Base-by-base conservation (phyloP, 1,140 invertebrate genomes). In the Hycleus phaleratus region DNA sequence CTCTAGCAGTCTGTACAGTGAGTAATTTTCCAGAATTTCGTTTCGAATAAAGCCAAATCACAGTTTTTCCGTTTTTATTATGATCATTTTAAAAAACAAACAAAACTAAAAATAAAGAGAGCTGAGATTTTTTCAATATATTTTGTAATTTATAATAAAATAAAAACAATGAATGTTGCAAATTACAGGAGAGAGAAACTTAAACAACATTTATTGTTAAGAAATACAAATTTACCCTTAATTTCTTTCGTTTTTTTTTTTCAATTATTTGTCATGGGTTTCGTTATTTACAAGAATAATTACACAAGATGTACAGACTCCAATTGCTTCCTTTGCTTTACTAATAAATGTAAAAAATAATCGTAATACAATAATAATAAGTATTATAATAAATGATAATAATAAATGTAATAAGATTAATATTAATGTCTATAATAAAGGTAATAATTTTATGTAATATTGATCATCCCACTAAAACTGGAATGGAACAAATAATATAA, bases 391-490 rank as follows among this genome's bases (percentile, higher is more conserved):
- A 39, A 39, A 7, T 39, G 38, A 42, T 42, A n/a, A 42, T n/a
- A 42, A 42, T n/a, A 42, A 10, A 42, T 42, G 10, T 8, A 7
- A n/a, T 32, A 32, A 32, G 32, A 42, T 60, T 66, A 68, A 64
- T 65, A 66, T 66, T 63, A 69, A 32, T 32, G 7, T 4, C 7
- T 32, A 32, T 32, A 32, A 32, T 32, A 32, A 32, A 32, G 32
- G 32, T 32, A 32, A 32, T 32, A 32, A 32, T 32, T 32, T 32
- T 32, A 71, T 18, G 18, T 18, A 69, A 68, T 62, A 10, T 11
- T 42, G 4, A 48, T 58, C 69, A 65, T 70, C 63, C 72, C 73
- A 75, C 66, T 75, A 75, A 75, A 75, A 75, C 73, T 74, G 73
- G 71, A 71, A 75, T 63, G 68, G 60, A 58, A 44, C 56, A 60